Conservation (phyloP, 2,888 invertebrate genomes). For the Cheilosia pagana region DNA sequence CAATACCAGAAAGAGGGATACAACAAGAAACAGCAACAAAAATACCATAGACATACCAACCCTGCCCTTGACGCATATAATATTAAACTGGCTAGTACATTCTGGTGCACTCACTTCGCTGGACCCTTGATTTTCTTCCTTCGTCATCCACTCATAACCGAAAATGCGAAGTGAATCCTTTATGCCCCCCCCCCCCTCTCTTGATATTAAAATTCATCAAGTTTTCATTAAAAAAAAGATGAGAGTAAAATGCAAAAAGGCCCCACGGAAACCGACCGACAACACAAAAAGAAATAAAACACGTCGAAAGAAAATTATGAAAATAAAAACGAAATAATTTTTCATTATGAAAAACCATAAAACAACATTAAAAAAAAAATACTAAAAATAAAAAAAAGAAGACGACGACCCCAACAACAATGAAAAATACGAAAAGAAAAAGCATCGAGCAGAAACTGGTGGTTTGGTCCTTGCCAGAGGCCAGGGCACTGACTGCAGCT, state of each 20-base stretch:
- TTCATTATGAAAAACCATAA: conserved; percentile 72
- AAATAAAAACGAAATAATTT: conserved; percentile 72
- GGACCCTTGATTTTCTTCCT: conserved; percentile 9
- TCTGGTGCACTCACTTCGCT: conserved; percentile 1
- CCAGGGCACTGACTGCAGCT: conserved; percentile 64
- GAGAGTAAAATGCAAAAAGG: conserved; percentile 39
- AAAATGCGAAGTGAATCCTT: conserved; percentile 53
- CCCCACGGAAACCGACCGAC: conserved; percentile 27
- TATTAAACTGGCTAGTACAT: conserved; percentile 9
- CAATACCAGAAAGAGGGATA: conserved; percentile 7
- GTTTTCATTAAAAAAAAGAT: conserved; percentile 59
- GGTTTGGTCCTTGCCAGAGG: conserved; percentile 48
- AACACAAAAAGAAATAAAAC: conserved; percentile 6
- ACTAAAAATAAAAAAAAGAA: conserved; percentile 44
- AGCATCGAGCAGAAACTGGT: conserved; percentile 1
- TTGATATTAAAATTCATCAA: conserved; percentile 71
- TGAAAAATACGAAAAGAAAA: conserved; percentile 3
- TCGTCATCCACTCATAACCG: conserved; percentile 27
- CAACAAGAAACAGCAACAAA: neutral
- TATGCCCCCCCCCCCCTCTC: conserved; percentile 3
- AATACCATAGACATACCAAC: neutral
- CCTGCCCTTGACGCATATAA: conserved; percentile 29
- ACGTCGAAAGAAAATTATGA: conserved; percentile 58
- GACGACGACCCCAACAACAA: conserved; percentile 32
- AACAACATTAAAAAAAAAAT: conserved; percentile 66